phyloP scores from a whole-genome alignment of 2,888 invertebrate genomes.

The Xylota sylvarum region DNA sequence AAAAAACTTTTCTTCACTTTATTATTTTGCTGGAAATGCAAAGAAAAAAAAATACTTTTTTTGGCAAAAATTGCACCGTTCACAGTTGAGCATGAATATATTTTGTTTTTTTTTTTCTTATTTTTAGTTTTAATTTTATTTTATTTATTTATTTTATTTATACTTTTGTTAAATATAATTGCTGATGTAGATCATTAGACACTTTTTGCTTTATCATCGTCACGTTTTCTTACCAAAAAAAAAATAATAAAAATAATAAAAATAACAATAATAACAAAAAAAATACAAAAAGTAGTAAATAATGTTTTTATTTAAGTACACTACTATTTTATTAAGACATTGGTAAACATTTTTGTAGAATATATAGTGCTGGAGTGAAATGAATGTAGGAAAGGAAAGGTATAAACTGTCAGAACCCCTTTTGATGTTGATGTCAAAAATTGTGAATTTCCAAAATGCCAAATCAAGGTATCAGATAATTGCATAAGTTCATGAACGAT shows the following conservation, averaged over 20 bases:
- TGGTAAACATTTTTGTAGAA: too few relatives aligned
- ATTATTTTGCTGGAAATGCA: conserved; percentile 39
- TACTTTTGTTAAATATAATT: not conserved
- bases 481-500: too few relatives aligned
- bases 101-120: conserved; percentile 1
- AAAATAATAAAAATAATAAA: conserved; percentile 2
- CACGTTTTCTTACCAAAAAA: conserved; percentile 6
- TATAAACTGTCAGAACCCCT: too few relatives aligned
- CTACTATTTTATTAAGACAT: not conserved
- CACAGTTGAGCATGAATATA: conserved; percentile 56
- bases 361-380: too few relatives aligned
- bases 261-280: not conserved
- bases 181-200: conserved; percentile 54
- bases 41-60: not conserved
- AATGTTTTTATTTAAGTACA: not conserved
- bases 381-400: too few relatives aligned
- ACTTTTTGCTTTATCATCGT: conserved; percentile 34
- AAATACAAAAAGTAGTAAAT: not conserved
- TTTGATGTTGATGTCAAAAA: too few relatives aligned
- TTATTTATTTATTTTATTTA: not conserved
- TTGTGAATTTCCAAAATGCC: too few relatives aligned
- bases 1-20: conserved; percentile 9
- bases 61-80: conserved; percentile 62
- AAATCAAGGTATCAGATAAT: too few relatives aligned
- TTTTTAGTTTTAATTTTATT: not conserved